Base-by-base conservation (phyloP, 2,797 vertebrate genomes). In the Cephalopachus bancanus region DNA sequence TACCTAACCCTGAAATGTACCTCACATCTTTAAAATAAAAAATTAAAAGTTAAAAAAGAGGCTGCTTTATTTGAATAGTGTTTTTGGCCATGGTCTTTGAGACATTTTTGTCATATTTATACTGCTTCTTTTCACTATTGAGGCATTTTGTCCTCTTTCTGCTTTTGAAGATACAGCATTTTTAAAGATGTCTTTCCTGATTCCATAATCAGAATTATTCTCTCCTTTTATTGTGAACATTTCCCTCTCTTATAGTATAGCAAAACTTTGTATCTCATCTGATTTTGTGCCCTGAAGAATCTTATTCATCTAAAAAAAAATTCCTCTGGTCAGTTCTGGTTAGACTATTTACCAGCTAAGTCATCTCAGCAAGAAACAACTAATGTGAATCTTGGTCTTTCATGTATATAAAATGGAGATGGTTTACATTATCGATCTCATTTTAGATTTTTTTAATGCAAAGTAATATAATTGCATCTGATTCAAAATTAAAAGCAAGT, bases 401-500 rank as follows among this genome's bases (percentile, higher is more conserved):
- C 22, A 9, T 57, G 26, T 64, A 8, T 65, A 28, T 87, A 33
- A 65, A 79, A 30, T 74, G 12, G 60, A 67, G 69, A 71, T 74
- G 12, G 64, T 7, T 33, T 72, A 71, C 53, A 28, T 85, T 71
- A 86, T 28, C 22, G 11, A 86, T 28, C 22, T 26, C 33, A 37
- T 55, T 71, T 86, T 72, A 16, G 12, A 30, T 57, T 57, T 85
- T 86, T 72, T 62, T 28, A 44, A 44, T 44, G n/a, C 44, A 62
- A 84, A 95, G 15, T 72, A 71, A 64, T 84, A 57, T 64, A 44
- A 5, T 44, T 93, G 72, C 4, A 57, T 79, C 1, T 64, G 33
- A 55, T 3, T 62, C 3, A 79, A 83, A 84, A 65, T 74, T 71
- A 97, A 98, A 89, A 89, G 20, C 60, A 79, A 33, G 92, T 22